These are phyloP conservation scores for Thereuonema tuberculata DNA, from an alignment of 1,140 invertebrate species.

Conservation along the genomic window DNA sequence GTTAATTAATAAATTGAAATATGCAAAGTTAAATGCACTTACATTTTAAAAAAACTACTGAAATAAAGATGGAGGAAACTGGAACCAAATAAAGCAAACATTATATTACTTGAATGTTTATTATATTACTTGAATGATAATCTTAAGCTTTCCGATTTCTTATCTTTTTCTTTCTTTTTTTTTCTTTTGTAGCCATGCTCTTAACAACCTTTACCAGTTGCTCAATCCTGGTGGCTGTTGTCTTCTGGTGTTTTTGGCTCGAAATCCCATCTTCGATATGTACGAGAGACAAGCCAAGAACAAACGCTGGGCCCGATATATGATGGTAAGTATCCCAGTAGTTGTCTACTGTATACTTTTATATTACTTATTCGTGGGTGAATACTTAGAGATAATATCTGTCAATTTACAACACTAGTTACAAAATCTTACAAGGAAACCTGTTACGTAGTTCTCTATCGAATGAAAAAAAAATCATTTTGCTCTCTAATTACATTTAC, in stretches of 20 bases:
- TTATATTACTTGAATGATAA: conserved; percentile 10
- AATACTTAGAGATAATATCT: neutral
- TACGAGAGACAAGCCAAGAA: conserved; percentile 44
- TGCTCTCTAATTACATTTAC: neutral
- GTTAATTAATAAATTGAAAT: too few relatives aligned
- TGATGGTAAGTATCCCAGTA: conserved; percentile 39
- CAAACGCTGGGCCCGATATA: conserved; percentile 46
- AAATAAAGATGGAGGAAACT: neutral
- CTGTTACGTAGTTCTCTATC: neutral
- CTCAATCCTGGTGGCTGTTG: conserved; percentile 49
- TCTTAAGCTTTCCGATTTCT: conserved; percentile 20
- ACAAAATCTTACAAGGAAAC: neutral
- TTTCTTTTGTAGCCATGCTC: conserved; percentile 38
- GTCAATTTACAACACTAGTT: neutral
- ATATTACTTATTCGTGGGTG: neutral
- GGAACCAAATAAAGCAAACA: neutral
- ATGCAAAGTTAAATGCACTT: too few relatives aligned
- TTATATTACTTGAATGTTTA: neutral
- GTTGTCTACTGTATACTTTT: neutral
- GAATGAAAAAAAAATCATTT: neutral
- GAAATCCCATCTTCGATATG: conserved; percentile 53
- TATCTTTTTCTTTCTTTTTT: neutral
- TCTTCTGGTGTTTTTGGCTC: conserved; percentile 50
- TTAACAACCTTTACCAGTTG: conserved; percentile 48
- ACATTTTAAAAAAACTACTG: neutral